Evolutionary conservation across 2,888 invertebrate genomes (phyloP).

Genomic region (Chalcis sispes): DNA sequence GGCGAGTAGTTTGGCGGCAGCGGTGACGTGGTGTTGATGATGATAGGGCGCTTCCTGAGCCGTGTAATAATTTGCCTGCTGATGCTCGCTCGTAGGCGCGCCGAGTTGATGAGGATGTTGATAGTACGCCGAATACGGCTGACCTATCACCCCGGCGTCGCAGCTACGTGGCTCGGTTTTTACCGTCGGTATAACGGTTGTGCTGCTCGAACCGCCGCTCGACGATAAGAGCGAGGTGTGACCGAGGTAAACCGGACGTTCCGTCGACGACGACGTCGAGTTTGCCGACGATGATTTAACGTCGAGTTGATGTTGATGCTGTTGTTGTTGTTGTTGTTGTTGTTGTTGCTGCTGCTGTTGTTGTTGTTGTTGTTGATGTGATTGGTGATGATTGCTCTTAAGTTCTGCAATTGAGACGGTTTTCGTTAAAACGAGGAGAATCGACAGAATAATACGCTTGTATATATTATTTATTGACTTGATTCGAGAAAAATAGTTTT

Average conservation of each 20-base stretch:
- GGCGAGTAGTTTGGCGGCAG: slow-evolving; percentile 89
- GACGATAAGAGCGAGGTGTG: slow-evolving; percentile 78
- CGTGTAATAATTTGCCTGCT: slow-evolving; percentile 71
- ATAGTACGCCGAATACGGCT: slow-evolving; percentile 73
- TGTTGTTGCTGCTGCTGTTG: slow-evolving; percentile 61
- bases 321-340: slow-evolving; percentile 47
- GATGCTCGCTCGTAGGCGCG: slow-evolving; percentile 70
- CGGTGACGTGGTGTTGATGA: slow-evolving; percentile 90
- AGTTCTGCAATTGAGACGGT: slow-evolving; percentile 62
- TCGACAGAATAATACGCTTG: too few species aligned
- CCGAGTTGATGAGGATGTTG: slow-evolving; percentile 74
- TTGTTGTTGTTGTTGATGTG: slow-evolving; percentile 62
- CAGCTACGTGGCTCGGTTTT: slow-evolving; percentile 74
- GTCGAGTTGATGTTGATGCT: slow-evolving; percentile 67
- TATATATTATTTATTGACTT: too few species aligned
- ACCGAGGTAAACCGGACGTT: slow-evolving; percentile 77
- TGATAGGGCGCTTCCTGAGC: slow-evolving; percentile 84
- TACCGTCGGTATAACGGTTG: slow-evolving; percentile 71
- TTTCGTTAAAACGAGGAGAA: too few species aligned
- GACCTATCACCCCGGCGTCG: slow-evolving; percentile 70
- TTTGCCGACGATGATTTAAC: slow-evolving; percentile 69
- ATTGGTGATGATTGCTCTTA: slow-evolving; percentile 63
- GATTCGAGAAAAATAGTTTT: too few species aligned
- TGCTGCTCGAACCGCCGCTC: slow-evolving; percentile 67
- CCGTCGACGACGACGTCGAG: slow-evolving; percentile 66